phyloP scores from a whole-genome alignment of 2,888 invertebrate species.

The Eupithecia abbreviata region DNA sequence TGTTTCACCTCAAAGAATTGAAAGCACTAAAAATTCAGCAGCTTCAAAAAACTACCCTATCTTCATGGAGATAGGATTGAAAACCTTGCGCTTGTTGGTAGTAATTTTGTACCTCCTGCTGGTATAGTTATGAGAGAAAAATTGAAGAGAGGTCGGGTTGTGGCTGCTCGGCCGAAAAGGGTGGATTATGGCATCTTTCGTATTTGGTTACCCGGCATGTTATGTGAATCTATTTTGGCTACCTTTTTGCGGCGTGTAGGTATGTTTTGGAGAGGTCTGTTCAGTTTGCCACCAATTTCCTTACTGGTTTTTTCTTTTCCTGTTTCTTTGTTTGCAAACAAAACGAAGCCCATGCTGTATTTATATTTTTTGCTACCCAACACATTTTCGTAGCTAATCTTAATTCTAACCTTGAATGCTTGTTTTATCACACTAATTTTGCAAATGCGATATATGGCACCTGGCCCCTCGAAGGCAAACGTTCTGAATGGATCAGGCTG shows the following conservation, averaged over 20 bases:
- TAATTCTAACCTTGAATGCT: neutral
- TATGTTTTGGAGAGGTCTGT: neutral
- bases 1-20: constrained; percentile 53
- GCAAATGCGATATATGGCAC: neutral
- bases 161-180: constrained; percentile 47
- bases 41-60: constrained; percentile 32
- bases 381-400: neutral
- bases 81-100: constrained; percentile 32
- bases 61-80: neutral
- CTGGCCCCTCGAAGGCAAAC: too few relatives aligned
- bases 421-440: neutral
- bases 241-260: constrained; percentile 5
- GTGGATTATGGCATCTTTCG: constrained; percentile 35
- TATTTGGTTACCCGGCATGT: constrained; percentile 18
- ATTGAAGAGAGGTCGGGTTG: constrained; percentile 54
- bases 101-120: constrained; percentile 52
- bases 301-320: neutral
- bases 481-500: neutral
- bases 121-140: constrained; percentile 57
- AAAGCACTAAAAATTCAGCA: constrained; percentile 35
- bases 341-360: neutral
- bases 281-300: constrained; percentile 3
- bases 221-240: constrained; percentile 21
- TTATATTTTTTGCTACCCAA: neutral
- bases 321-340: constrained; percentile 4